A percentile compares a stretch with the other conserved stretches of the same genome.
Conservation (phyloP, 2,888 invertebrate species). For the Drosophila peninsularis region DNA sequence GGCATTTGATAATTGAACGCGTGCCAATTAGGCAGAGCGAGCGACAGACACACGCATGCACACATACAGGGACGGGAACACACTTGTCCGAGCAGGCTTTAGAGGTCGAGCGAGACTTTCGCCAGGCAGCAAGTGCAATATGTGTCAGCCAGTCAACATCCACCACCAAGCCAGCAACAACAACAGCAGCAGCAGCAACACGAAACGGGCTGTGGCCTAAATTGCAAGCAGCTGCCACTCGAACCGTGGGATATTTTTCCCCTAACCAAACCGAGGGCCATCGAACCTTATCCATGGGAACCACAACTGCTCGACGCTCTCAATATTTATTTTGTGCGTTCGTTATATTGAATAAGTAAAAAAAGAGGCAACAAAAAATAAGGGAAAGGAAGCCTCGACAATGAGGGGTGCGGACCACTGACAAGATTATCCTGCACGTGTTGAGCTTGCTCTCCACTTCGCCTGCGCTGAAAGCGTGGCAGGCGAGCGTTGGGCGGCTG, state of each 20-base stretch:
- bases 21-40: constrained; percentile 63
- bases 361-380: constrained; percentile 30
- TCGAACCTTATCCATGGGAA: constrained; percentile 83
- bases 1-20: constrained; percentile 57
- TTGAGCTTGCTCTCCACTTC: constrained; percentile 65
- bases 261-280: constrained; percentile 67
- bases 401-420: constrained; percentile 52
- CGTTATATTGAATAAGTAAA: constrained; percentile 69
- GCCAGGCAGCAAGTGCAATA: constrained; percentile 73
- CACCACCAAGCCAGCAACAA: constrained; percentile 38
- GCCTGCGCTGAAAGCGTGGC: constrained; percentile 72
- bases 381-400: constrained; percentile 49
- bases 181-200: constrained; percentile 40
- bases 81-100: constrained; percentile 48
- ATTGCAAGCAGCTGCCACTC: constrained; percentile 84
- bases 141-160: constrained; percentile 61
- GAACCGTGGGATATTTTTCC: constrained; percentile 83
- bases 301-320: constrained; percentile 82
- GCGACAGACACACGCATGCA: neutral
- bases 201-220: constrained; percentile 77
- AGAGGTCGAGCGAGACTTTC: constrained; percentile 56
- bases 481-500: constrained; percentile 66
- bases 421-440: constrained; percentile 78
- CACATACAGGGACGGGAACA: neutral
- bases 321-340: constrained; percentile 79